A percentile compares a stretch with the other conserved stretches of the same genome.
phyloP scores from a whole-genome alignment of 2,797 vertebrate species.

The Botia almorhae region DNA sequence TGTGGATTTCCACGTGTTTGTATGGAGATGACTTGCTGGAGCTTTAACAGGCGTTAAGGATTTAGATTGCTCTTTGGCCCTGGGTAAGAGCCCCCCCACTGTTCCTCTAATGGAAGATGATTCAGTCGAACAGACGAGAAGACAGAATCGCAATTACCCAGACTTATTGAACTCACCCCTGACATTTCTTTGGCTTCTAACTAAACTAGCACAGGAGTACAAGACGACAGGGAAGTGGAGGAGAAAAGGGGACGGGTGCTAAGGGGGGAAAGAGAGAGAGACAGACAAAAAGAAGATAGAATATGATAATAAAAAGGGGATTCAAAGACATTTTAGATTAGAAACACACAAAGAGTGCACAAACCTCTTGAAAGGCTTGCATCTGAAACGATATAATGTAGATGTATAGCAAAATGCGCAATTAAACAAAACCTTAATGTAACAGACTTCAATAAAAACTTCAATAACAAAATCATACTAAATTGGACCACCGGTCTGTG shows the following conservation, averaged over 20 bases:
- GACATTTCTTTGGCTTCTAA: slow-evolving; percentile 58
- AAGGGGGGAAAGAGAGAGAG: neutral
- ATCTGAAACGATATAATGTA: slow-evolving; percentile 26
- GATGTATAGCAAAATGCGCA: neutral
- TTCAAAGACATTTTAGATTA: slow-evolving; percentile 2
- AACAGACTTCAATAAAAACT: neutral
- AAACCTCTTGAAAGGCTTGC: neutral
- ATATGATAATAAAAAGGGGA: slow-evolving; percentile 22
- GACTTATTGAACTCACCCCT: slow-evolving; percentile 59
- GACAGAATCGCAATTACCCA: slow-evolving; percentile 62
- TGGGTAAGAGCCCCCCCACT: slow-evolving; percentile 50
- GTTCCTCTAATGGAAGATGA: slow-evolving; percentile 59
- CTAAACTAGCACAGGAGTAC: slow-evolving; percentile 45
- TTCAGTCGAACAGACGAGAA: slow-evolving; percentile 57
- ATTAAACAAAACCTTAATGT: neutral
- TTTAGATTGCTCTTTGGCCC: slow-evolving; percentile 60
- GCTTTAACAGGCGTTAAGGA: slow-evolving; percentile 52
- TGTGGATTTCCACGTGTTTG: slow-evolving; percentile 16
- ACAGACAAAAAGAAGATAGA: slow-evolving; percentile 20
- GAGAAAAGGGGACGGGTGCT: slow-evolving; percentile 18
- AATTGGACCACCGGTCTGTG: slow-evolving; percentile 41
- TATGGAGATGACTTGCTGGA: slow-evolving; percentile 46
- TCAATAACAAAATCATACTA: slow-evolving; percentile 30
- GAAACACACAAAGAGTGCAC: neutral
- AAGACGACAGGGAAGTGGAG: slow-evolving; percentile 16